phyloP scores from a whole-genome alignment of 2,113 vertebrate species.

The Chionomys nivalis region DNA sequence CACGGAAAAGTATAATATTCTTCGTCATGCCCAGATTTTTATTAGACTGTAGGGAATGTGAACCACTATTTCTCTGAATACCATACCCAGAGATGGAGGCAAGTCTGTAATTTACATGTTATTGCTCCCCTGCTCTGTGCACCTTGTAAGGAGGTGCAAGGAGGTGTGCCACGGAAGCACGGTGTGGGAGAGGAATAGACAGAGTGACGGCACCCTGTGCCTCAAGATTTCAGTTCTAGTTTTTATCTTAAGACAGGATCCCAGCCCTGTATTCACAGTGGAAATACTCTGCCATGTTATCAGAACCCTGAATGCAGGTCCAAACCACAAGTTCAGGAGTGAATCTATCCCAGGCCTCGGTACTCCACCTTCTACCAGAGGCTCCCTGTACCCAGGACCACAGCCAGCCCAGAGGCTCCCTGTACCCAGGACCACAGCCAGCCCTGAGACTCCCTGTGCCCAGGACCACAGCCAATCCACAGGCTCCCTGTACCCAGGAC shows the following conservation, averaged over 20 bases:
- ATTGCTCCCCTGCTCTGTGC: rapidly evolving
- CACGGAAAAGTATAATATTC: not conserved
- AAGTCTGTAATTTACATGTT: not conserved
- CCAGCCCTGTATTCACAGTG: rapidly evolving
- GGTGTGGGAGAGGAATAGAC: rapidly evolving
- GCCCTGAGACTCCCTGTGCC: not conserved
- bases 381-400: too few relatives aligned
- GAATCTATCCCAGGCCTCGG: not conserved
- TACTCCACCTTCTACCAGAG: not conserved
- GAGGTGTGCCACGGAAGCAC: rapidly evolving
- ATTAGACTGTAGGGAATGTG: not conserved
- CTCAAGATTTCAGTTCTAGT: rapidly evolving
- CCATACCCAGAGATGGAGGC: not conserved
- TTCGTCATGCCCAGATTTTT: not conserved
- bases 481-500: too few relatives aligned
- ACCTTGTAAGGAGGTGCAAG: not conserved
- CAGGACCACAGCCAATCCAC: rapidly evolving
- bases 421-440: not conserved
- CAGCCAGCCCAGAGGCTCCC: too few relatives aligned
- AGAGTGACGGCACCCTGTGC: rapidly evolving
- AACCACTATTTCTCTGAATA: not conserved
- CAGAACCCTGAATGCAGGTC: not conserved
- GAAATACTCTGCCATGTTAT: rapidly evolving
- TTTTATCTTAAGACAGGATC: rapidly evolving
- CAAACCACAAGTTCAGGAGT: not conserved